These are phyloP conservation scores for Diploptera punctata DNA, from an alignment of 2,888 invertebrate species.

Conservation along the genomic window DNA sequence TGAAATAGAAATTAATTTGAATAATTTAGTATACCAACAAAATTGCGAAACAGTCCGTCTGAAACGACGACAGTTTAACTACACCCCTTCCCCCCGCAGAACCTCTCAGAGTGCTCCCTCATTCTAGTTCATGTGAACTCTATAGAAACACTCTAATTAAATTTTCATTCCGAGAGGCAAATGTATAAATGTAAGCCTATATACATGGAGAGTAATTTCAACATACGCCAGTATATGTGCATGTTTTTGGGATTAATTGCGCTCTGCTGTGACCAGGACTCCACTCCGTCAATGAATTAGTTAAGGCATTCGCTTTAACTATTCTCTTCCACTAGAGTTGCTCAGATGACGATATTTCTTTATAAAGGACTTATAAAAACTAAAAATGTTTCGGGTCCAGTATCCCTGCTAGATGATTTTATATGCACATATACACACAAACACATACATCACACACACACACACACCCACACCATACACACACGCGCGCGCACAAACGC, in stretches of 20 bases:
- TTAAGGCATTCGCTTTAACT: not conserved
- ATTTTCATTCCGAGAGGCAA: conserved; percentile 19
- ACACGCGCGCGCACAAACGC: no score
- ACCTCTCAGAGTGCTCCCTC: not conserved
- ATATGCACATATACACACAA: no score
- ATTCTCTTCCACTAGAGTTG: no score
- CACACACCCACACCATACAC: no score
- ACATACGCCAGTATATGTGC: not conserved
- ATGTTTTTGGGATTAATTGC: conserved; percentile 19
- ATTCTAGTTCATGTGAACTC: conserved; percentile 21
- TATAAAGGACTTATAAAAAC: no score
- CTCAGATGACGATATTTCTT: no score
- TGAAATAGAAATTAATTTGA: conserved; percentile 3
- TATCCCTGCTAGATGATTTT: no score
- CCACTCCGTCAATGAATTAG: conserved; percentile 4
- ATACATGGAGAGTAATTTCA: conserved; percentile 6
- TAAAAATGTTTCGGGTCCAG: no score
- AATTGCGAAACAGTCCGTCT: not conserved
- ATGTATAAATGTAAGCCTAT: not conserved
- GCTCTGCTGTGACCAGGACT: not conserved
- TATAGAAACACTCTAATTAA: conserved; percentile 27
- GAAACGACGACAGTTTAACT: conserved; percentile 8
- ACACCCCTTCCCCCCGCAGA: not conserved
- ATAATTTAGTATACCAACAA: not conserved
- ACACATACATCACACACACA: no score